Conservation (phyloP, 1,140 invertebrate genomes). For the Micrasema minimum region DNA sequence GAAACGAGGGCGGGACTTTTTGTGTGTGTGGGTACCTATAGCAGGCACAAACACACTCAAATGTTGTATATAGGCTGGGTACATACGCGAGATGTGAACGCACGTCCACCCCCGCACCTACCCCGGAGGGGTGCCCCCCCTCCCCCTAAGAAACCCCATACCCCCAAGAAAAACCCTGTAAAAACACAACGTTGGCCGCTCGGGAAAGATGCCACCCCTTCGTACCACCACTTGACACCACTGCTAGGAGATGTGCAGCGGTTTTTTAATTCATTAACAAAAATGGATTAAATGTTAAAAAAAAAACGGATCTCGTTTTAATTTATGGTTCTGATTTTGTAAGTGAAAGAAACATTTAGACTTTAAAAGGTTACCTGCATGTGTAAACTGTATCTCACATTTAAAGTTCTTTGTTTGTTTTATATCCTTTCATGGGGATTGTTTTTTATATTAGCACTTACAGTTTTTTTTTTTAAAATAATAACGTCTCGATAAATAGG, state of each 20-base stretch:
- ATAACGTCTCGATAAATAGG: no score
- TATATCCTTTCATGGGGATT: no score
- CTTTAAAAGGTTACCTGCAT: no score
- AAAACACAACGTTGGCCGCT: slow-evolving; percentile 47
- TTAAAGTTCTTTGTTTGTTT: no score
- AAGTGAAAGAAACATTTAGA: no score
- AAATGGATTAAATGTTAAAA: slow-evolving; percentile 12
- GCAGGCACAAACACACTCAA: no score
- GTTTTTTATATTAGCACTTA: no score
- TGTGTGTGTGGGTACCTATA: slow-evolving; percentile 7
- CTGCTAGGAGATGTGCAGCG: slow-evolving; percentile 39
- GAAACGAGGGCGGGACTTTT: slow-evolving; percentile 4
- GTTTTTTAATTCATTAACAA: slow-evolving; percentile 44
- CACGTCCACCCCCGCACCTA: slow-evolving; percentile 43
- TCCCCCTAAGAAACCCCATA: slow-evolving; percentile 1
- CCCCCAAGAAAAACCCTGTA: slow-evolving; percentile 49
- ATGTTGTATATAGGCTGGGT: no score
- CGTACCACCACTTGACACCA: slow-evolving; percentile 25
- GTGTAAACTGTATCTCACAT: no score
- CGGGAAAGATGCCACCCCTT: slow-evolving; percentile 37
- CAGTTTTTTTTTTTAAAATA: no score
- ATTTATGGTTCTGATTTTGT: no score
- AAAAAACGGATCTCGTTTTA: slow-evolving; percentile 10
- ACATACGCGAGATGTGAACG: slow-evolving; percentile 44
- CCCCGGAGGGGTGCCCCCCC: slow-evolving; percentile 4